Conservation (phyloP, 2,888 invertebrate genomes). For the Macrostomum cliftonense region DNA sequence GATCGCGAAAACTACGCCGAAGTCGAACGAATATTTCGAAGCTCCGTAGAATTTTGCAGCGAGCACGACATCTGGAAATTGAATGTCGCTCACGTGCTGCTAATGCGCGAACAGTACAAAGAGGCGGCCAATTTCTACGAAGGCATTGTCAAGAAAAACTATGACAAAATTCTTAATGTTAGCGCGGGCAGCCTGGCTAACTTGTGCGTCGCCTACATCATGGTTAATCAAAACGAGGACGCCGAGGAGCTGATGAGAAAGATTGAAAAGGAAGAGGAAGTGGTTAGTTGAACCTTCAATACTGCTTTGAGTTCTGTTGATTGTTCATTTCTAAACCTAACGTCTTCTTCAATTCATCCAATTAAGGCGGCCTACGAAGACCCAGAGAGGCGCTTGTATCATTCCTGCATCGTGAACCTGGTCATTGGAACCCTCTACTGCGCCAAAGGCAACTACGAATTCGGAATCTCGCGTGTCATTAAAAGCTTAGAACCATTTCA, state of each 20-base stretch:
- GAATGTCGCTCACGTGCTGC: background rate
- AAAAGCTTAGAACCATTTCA: background rate
- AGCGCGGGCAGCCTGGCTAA: background rate
- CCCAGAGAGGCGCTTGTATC: background rate
- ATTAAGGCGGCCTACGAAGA: background rate
- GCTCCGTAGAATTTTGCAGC: background rate
- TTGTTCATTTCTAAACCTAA: no score
- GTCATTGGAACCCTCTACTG: background rate
- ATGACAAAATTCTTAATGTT: background rate
- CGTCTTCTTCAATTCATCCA: no score
- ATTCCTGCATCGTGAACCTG: background rate
- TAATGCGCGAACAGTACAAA: background rate
- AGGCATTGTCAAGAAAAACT: background rate
- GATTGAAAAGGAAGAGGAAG: background rate
- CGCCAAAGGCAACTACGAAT: background rate
- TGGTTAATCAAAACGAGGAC: background rate
- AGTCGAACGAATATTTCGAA: background rate
- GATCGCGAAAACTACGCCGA: background rate
- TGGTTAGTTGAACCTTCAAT: slow-evolving; percentile 32
- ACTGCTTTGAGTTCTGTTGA: no score
- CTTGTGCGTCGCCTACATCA: background rate
- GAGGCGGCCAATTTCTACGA: background rate
- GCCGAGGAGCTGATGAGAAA: background rate
- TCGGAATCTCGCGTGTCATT: background rate
- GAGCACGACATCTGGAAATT: background rate